Conservation (phyloP, 2,888 invertebrate genomes). For the Tiliacea aurago region DNA sequence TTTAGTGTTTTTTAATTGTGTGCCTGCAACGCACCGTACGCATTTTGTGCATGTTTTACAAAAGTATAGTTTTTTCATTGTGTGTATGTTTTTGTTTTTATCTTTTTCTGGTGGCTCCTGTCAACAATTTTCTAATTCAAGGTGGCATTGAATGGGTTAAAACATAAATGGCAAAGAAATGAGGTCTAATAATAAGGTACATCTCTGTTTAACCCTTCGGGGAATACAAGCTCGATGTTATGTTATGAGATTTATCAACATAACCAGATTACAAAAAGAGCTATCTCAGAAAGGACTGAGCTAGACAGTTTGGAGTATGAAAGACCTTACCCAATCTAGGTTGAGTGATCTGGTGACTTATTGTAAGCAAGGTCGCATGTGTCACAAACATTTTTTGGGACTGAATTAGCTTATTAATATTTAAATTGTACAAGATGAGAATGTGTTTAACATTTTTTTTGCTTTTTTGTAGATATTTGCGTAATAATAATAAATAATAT, state of each 20-base stretch:
- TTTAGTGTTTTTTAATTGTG: no score
- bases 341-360: constrained; percentile 45
- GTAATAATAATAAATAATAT: background rate
- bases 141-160: no score
- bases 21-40: no score
- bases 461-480: background rate
- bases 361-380: constrained; percentile 35
- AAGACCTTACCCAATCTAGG: constrained; percentile 42
- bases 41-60: no score
- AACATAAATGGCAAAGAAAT: background rate
- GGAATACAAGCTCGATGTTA: background rate
- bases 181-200: background rate
- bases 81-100: no score
- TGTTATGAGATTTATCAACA: constrained; percentile 38
- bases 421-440: constrained; percentile 25
- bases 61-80: no score
- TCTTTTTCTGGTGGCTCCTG: no score
- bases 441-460: background rate
- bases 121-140: no score
- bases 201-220: background rate
- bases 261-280: constrained; percentile 34
- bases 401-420: constrained; percentile 30
- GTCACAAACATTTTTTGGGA: constrained; percentile 31
- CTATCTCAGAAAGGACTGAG: constrained; percentile 10
- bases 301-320: constrained; percentile 23